These are phyloP conservation scores for Sciurus vulgaris DNA, from an alignment of 2,797 vertebrate species.

Conservation along the genomic window DNA sequence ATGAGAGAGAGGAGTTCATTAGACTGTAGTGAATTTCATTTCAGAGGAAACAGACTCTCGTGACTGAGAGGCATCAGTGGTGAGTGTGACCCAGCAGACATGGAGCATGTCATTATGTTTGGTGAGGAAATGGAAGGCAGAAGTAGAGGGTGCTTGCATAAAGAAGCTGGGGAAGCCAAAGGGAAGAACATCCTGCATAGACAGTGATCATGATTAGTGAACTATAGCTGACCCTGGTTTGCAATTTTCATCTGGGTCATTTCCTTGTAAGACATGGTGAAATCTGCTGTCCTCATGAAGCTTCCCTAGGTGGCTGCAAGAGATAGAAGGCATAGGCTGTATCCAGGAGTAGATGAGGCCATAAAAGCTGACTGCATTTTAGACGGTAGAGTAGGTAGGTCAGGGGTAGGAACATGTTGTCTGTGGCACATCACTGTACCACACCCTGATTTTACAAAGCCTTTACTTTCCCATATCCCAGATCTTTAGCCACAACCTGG, in stretches of 20 bases:
- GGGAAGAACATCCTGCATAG: not conserved
- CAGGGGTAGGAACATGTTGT: accelerated
- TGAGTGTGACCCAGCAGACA: no score
- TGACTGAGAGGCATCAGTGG: no score
- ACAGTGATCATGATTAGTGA: accelerated
- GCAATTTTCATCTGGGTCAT: accelerated
- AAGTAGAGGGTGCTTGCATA: no score
- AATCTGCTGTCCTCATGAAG: accelerated
- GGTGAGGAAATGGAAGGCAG: no score
- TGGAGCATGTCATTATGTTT: no score
- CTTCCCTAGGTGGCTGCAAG: not conserved
- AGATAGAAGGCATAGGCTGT: not conserved
- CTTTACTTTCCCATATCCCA: not conserved
- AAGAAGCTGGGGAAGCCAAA: no score
- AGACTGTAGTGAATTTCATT: not conserved
- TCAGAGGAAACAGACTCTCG: conserved; percentile 25
- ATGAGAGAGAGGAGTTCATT: not conserved
- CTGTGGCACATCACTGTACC: accelerated
- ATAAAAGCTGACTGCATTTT: no score
- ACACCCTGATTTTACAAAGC: not conserved
- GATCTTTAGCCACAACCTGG: not conserved
- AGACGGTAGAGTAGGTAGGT: accelerated
- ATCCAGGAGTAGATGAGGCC: accelerated
- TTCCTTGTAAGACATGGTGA: no score
- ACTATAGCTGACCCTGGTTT: accelerated